Percentiles rank a stretch among this genome's conserved stretches.
phyloP scores from a whole-genome alignment of 2,113 vertebrate genomes.

The Sterrhoptilus dennistouni region DNA sequence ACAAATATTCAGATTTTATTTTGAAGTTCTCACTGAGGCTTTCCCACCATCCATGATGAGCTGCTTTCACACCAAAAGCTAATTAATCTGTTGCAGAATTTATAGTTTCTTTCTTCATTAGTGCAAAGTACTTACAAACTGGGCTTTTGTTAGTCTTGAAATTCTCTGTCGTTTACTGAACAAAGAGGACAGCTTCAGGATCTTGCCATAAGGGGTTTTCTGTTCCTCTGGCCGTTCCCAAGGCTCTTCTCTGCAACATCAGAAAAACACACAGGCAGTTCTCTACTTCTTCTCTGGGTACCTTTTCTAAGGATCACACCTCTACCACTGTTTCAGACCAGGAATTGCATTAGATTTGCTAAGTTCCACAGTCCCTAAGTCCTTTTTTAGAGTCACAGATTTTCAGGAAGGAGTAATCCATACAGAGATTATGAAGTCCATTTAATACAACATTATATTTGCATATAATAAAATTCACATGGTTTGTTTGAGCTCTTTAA shows the following conservation, averaged over 20 bases:
- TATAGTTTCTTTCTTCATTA: not conserved
- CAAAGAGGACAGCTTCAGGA: not conserved
- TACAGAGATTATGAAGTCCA: not conserved
- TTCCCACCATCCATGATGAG: not conserved
- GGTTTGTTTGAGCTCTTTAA: not conserved
- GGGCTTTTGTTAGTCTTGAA: not conserved
- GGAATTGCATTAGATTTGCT: not conserved
- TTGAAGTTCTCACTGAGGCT: not conserved
- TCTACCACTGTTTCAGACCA: not conserved
- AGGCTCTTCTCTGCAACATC: not conserved
- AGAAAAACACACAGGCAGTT: not conserved
- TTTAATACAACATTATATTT: not conserved
- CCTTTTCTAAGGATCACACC: not conserved
- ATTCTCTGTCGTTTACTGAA: not conserved
- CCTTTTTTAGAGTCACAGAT: not conserved
- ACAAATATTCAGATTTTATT: not conserved
- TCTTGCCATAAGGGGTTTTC: not conserved
- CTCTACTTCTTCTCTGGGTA: not conserved
- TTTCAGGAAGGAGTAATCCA: not conserved
- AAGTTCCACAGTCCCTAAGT: not conserved
- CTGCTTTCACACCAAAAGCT: not conserved
- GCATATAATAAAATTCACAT: not conserved
- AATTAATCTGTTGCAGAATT: not conserved
- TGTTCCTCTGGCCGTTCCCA: not conserved
- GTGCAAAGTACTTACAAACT: not conserved